These are phyloP conservation scores for Acipenser transmontanus DNA, from an alignment of 2,797 vertebrate genomes.

Conservation along the genomic window DNA sequence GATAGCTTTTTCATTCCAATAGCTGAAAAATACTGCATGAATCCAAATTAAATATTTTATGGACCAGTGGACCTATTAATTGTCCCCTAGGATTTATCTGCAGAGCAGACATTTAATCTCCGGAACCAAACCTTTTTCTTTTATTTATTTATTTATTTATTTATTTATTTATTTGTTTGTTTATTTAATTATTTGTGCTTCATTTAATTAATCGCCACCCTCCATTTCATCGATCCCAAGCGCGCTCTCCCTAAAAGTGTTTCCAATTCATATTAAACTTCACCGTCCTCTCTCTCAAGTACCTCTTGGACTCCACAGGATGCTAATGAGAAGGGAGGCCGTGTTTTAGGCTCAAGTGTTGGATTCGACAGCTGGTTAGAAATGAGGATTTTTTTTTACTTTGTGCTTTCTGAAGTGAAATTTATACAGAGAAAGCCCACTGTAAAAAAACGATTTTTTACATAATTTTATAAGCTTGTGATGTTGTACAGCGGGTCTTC, in stretches of 20 bases:
- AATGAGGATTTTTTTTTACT: too few species aligned
- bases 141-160: conserved; percentile 24
- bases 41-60: conserved; percentile 85
- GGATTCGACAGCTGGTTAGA: too few species aligned
- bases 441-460: too few species aligned
- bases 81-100: conserved; percentile 77
- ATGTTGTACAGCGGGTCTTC: too few species aligned
- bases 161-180: conserved; percentile 20
- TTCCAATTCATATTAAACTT: conserved; percentile 1
- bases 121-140: conserved; percentile 65
- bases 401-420: too few species aligned
- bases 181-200: conserved; percentile 4
- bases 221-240: conserved; percentile 46
- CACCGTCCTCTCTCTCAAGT: not conserved
- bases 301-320: not conserved
- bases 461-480: too few species aligned
- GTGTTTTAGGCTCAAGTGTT: not conserved
- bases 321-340: not conserved
- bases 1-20: too few species aligned
- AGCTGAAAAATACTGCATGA: conserved; percentile 40
- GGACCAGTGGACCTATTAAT: conserved; percentile 91
- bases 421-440: too few species aligned
- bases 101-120: conserved; percentile 72
- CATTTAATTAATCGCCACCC: conserved; percentile 28
- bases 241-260: conserved; percentile 11